These are phyloP conservation scores for Aradus depressus DNA, from an alignment of 2,888 invertebrate species.

Conservation along the genomic window DNA sequence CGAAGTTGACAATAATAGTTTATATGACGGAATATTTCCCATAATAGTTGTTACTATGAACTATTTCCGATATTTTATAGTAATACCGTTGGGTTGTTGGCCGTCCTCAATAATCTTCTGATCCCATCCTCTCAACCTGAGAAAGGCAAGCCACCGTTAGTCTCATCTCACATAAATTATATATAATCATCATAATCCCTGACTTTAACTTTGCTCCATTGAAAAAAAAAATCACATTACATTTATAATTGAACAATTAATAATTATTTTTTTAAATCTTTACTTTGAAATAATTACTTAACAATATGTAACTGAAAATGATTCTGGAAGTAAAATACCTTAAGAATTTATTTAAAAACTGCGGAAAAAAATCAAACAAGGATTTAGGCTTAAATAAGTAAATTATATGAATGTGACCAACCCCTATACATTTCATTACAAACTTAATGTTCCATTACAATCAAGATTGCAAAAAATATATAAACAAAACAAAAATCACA, in stretches of 20 bases:
- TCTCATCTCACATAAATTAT: conserved; percentile 25
- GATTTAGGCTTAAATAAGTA: background rate
- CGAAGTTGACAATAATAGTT: conserved; percentile 1
- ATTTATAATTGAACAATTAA: background rate
- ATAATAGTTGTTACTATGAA: background rate
- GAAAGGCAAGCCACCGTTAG: conserved; percentile 45
- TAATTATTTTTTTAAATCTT: background rate
- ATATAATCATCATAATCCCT: conserved; percentile 12
- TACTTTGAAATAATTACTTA: background rate
- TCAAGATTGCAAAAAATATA: conserved; percentile 6
- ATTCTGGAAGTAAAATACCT: background rate
- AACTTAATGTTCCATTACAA: background rate
- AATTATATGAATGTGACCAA: conserved; percentile 11
- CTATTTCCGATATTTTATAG: conserved; percentile 37
- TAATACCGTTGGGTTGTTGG: conserved; percentile 42
- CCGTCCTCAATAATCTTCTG: conserved; percentile 25
- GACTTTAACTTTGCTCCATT: conserved; percentile 11
- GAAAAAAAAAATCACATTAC: conserved; percentile 3
- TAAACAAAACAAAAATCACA: conserved; percentile 9
- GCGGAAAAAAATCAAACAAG: background rate
- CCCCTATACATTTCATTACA: conserved; percentile 16
- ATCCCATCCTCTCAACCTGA: conserved; percentile 38
- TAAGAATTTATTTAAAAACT: background rate
- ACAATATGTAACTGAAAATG: background rate
- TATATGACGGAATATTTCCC: background rate